Base-by-base conservation (phyloP, 2,888 invertebrate genomes). In the Tachina fera region DNA sequence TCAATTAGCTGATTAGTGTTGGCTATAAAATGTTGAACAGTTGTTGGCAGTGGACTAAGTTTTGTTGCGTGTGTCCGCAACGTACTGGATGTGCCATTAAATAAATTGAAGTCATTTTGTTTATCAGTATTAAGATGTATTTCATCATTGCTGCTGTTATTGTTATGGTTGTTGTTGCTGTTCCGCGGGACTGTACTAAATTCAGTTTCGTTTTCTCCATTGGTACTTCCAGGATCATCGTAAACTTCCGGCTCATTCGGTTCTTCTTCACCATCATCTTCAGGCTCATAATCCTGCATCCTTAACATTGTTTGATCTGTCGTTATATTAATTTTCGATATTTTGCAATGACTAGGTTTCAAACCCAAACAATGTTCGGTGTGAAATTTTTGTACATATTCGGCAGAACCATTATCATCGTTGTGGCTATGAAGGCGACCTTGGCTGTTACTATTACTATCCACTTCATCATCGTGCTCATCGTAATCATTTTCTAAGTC, bases 401-500 rank as follows among this genome's bases (percentile, higher is more conserved):
- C 53, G 9, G 68, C 39, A 5, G 68, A 19, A 49, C 74, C 82
- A 10, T 70, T 78, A 13, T 82, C 78, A 22, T 41, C 85, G 39
- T 65, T 79, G 0, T 78, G 70, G 9, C 61, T 71, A 1, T 70
- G 61, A 3, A 41, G 70, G n/a, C 43, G 68, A 31, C 79, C 70
- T 13, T 58, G 61, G 45, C 63, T 65, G n/a, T 83, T 79, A 47
- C 53, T 51, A 16, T 74, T 83, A 45, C 83, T 83, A 47, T 87
- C 79, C 8, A 77, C 65, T 16, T 81, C 81, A 51, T 84, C 76
- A 31, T 85, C 70, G 13, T 72, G 56, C 6, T 85, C 75, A 22
- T 83, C 76, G 16, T 51, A 81, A 14, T 76, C 76, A 47, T 76
- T 76, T 45, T 75, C 78, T 39, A 81, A 53, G 9, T 90, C 90